Evolutionary conservation across 2,113 vertebrate species (phyloP).

Genomic region (Boleophthalmus pectinirostris): DNA sequence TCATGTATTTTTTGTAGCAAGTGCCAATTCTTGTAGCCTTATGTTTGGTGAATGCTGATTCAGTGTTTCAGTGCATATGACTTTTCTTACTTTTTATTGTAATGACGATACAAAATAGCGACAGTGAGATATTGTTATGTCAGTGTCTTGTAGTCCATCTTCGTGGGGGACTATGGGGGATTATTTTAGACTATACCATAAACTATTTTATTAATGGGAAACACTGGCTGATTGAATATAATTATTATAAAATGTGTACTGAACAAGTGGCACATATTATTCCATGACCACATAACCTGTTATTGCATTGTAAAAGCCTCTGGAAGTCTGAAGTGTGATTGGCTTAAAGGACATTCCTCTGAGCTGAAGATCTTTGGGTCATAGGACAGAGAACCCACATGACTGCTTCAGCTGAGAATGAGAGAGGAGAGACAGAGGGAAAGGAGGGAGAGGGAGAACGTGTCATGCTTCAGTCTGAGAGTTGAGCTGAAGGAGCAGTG

Average conservation of each 20-base stretch:
- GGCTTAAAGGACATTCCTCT: slow-evolving; percentile 36
- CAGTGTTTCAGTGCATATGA: too few relatives aligned
- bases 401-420: slow-evolving; percentile 20
- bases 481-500: neutral
- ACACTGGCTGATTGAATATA: too few relatives aligned
- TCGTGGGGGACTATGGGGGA: too few relatives aligned
- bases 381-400: slow-evolving; percentile 37
- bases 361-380: slow-evolving; percentile 24
- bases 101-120: too few relatives aligned
- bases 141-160: too few relatives aligned
- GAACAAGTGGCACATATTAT: neutral
- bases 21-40: too few relatives aligned
- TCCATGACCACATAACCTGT: neutral
- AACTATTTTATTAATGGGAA: too few relatives aligned
- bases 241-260: neutral
- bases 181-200: too few relatives aligned
- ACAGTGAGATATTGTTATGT: too few relatives aligned
- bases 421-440: neutral
- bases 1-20: too few relatives aligned
- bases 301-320: neutral
- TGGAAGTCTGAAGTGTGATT: neutral
- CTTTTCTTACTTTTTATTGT: too few relatives aligned
- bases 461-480: neutral
- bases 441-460: neutral
- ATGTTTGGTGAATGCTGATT: too few relatives aligned